phyloP scores from a whole-genome alignment of 2,113 vertebrate genomes.

The Ancistrus triradiatus region DNA sequence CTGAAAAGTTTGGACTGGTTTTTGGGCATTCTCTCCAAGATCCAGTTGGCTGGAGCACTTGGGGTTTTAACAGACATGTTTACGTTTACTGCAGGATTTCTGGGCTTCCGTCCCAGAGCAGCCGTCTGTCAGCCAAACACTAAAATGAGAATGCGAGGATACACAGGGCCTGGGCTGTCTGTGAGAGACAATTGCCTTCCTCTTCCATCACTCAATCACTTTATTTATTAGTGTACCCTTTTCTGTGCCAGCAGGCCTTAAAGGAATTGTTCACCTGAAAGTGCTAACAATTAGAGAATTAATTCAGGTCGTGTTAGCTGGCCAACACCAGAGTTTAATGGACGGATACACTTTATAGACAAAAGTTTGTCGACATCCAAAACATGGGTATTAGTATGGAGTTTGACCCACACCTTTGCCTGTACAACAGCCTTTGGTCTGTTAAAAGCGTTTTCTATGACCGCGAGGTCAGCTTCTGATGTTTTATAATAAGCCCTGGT shows the following conservation, averaged over 20 bases:
- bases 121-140: constrained; percentile 36
- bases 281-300: constrained; percentile 6
- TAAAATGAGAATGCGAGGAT: constrained; percentile 31
- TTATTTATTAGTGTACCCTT: constrained; percentile 39
- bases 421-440: no score
- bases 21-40: background rate
- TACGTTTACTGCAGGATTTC: constrained; percentile 38
- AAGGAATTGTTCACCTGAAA: constrained; percentile 7
- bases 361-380: no score
- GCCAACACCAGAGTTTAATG: no score
- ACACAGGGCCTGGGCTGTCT: constrained; percentile 28
- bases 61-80: constrained; percentile 36
- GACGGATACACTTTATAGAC: no score
- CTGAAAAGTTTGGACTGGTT: background rate
- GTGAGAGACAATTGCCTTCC: constrained; percentile 22
- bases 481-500: no score
- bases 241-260: constrained; percentile 16
- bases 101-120: constrained; percentile 35
- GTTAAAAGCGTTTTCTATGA: no score
- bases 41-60: constrained; percentile 3
- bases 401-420: no score
- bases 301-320: background rate
- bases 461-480: no score
- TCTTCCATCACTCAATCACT: background rate
- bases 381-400: no score